Conservation (phyloP, 2,888 invertebrate species). For the Acleris laterana region DNA sequence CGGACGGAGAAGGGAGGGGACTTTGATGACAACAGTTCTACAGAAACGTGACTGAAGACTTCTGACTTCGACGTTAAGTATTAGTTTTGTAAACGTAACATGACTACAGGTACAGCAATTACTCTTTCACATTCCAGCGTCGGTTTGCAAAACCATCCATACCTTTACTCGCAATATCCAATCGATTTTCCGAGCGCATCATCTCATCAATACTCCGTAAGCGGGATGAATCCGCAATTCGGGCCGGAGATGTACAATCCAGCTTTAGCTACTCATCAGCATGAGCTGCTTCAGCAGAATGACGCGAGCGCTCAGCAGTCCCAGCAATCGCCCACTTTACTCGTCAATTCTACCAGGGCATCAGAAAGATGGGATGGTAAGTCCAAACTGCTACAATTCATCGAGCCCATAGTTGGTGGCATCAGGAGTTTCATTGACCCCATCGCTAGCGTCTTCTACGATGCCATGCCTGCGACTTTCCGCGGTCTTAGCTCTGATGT, state of each 20-base stretch:
- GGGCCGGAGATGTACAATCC: constrained; percentile 79
- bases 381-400: constrained; percentile 75
- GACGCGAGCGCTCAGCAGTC: constrained; percentile 82
- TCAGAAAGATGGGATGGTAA: constrained; percentile 82
- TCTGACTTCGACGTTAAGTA: constrained; percentile 11
- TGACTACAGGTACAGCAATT: constrained; percentile 11
- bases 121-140: constrained; percentile 77
- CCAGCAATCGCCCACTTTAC: constrained; percentile 74
- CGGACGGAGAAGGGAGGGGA: constrained; percentile 9
- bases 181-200: constrained; percentile 83
- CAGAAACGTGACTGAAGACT: constrained; percentile 21
- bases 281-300: constrained; percentile 74
- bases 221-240: constrained; percentile 79
- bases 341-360: constrained; percentile 74
- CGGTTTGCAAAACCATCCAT: constrained; percentile 80
- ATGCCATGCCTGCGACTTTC: constrained; percentile 73
- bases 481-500: constrained; percentile 72
- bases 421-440: constrained; percentile 70
- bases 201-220: constrained; percentile 82
- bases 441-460: constrained; percentile 72
- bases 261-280: constrained; percentile 67
- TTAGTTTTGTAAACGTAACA: neutral
- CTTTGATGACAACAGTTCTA: constrained; percentile 18
- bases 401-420: constrained; percentile 73
- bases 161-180: constrained; percentile 82